A percentile compares a stretch with the other conserved stretches of the same genome.
Evolutionary conservation across 2,888 invertebrate species (phyloP).

Genomic region (Cephus rjabovi): DNA sequence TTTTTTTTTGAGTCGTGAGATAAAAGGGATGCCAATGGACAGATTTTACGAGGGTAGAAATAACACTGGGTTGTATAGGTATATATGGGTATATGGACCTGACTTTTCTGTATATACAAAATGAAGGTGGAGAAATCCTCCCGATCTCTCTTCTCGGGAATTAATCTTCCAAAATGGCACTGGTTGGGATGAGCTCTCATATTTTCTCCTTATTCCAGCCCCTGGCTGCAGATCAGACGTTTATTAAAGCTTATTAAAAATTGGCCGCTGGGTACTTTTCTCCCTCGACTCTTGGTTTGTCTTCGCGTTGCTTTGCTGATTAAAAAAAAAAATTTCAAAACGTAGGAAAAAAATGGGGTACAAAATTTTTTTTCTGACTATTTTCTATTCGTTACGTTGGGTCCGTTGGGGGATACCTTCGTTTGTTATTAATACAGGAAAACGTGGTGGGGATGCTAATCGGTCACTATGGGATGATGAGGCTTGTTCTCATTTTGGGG

Average conservation of each 20-base stretch:
- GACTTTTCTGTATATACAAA: too few relatives aligned
- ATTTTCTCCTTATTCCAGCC: constrained; percentile 15
- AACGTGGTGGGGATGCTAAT: too few relatives aligned
- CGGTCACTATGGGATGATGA: too few relatives aligned
- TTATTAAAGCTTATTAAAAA: constrained; percentile 35
- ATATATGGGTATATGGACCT: too few relatives aligned
- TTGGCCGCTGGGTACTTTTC: constrained; percentile 7
- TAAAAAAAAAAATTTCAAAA: constrained; percentile 5
- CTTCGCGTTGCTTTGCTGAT: constrained; percentile 22
- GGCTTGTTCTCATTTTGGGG: too few relatives aligned
- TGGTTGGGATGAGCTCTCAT: background rate
- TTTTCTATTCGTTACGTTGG: too few relatives aligned
- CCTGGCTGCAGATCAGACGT: constrained; percentile 26
- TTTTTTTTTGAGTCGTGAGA: too few relatives aligned
- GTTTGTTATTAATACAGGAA: too few relatives aligned
- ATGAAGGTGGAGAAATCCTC: constrained; percentile 24
- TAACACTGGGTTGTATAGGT: too few relatives aligned
- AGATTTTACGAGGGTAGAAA: too few relatives aligned
- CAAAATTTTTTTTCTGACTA: background rate
- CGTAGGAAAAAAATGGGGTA: background rate
- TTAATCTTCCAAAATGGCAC: constrained; percentile 29
- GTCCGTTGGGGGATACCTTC: too few relatives aligned
- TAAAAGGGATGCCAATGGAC: too few relatives aligned
- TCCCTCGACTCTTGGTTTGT: constrained; percentile 5
- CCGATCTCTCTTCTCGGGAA: constrained; percentile 23